These are phyloP conservation scores for Hylyphantes graminicola DNA, from an alignment of 1,140 invertebrate species.

Conservation along the genomic window DNA sequence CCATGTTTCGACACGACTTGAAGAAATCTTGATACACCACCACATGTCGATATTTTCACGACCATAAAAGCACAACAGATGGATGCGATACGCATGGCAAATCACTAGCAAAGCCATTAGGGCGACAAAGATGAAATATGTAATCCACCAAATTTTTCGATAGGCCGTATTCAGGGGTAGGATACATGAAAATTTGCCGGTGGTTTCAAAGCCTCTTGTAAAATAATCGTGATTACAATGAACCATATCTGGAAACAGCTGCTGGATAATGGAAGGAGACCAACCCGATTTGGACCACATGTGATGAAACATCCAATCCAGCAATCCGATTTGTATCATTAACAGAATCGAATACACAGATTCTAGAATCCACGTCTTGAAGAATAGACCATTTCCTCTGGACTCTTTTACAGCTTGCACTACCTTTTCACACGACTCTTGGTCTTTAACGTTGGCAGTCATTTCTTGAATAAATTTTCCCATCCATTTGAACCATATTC, in stretches of 20 bases:
- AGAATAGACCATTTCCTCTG: constrained; percentile 7
- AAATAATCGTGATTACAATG: constrained; percentile 1
- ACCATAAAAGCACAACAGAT: neutral
- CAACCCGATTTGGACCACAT: neutral
- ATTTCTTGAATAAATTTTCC: neutral
- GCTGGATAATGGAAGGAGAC: neutral
- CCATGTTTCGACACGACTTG: neutral
- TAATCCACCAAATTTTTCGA: neutral
- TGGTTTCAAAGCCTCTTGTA: neutral
- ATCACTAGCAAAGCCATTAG: neutral
- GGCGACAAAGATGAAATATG: neutral
- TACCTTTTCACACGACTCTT: neutral
- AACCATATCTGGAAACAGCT: neutral
- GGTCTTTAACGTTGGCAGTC: neutral
- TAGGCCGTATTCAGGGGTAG: constrained; percentile 1
- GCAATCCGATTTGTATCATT: neutral
- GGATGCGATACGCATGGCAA: neutral
- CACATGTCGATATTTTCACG: neutral
- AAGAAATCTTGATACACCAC: neutral
- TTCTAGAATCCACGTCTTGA: too few relatives aligned
- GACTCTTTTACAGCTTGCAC: neutral
- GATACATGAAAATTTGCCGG: neutral
- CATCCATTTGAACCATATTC: neutral
- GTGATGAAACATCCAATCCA: constrained; percentile 1
- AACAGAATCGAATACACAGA: neutral